Evolutionary conservation across 2,888 invertebrate genomes (phyloP).

Genomic region (Acronicta leporina): DNA sequence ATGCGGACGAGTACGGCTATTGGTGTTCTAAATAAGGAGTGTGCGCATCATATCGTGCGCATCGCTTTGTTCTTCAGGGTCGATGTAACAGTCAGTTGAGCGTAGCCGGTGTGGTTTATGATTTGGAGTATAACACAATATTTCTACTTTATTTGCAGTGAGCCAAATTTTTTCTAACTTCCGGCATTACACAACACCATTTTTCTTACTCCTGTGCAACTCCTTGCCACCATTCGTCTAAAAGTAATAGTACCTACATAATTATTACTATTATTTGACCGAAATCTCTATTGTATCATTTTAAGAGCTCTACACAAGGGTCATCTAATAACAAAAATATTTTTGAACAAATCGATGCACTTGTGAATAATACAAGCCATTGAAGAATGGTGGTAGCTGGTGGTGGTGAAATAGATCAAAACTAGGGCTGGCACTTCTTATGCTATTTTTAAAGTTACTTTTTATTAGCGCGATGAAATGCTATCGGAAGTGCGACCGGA

Average conservation of each 20-base stretch:
- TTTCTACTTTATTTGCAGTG: conserved; percentile 9
- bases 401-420: no score
- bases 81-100: conserved; percentile 70
- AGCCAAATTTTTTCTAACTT: background rate
- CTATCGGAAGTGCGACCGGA: conserved; percentile 7
- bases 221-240: no score
- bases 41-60: conserved; percentile 62
- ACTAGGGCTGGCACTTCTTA: background rate
- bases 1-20: conserved; percentile 59
- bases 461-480: background rate
- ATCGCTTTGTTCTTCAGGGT: conserved; percentile 67
- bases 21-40: conserved; percentile 72
- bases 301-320: background rate
- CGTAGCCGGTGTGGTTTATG: conserved; percentile 57
- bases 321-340: no score
- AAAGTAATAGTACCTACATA: no score
- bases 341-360: no score
- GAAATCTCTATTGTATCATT: background rate
- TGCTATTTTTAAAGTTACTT: background rate
- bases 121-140: conserved; percentile 42
- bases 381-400: no score
- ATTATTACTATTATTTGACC: no score
- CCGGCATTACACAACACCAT: no score
- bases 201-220: no score
- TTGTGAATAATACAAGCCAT: no score